phyloP scores from a whole-genome alignment of 2,797 vertebrate species.

The Hipposideros larvatus region DNA sequence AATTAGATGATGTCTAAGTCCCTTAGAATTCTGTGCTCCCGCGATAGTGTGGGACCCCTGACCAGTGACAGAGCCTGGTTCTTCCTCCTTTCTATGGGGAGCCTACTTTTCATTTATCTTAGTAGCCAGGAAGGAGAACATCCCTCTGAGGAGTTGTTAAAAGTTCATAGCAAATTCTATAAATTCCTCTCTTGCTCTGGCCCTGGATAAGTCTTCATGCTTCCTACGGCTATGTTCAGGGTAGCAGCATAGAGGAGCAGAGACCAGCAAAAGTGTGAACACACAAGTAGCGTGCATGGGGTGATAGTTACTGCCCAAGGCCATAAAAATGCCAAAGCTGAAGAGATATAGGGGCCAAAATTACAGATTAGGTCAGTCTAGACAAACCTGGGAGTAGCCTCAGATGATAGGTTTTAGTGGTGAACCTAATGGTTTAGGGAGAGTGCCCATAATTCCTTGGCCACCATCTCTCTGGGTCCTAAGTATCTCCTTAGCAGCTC shows the following conservation, averaged over 20 bases:
- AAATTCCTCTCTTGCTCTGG: slow-evolving; percentile 65
- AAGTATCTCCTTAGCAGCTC: slow-evolving; percentile 1
- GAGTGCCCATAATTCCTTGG: background rate
- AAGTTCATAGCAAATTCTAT: slow-evolving; percentile 75
- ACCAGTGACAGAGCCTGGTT: background rate
- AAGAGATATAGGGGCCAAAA: background rate
- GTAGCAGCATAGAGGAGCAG: background rate
- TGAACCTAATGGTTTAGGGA: slow-evolving; percentile 4
- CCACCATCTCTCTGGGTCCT: background rate
- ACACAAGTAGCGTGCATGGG: background rate
- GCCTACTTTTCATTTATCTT: slow-evolving; percentile 56
- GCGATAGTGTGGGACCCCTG: background rate
- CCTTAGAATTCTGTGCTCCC: background rate
- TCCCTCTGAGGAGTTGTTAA: slow-evolving; percentile 65
- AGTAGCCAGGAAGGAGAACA: slow-evolving; percentile 50
- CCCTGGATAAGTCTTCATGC: background rate
- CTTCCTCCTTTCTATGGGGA: background rate
- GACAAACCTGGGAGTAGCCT: background rate
- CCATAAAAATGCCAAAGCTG: background rate
- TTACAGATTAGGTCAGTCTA: background rate
- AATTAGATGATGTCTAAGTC: background rate
- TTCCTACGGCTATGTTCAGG: background rate
- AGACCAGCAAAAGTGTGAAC: background rate
- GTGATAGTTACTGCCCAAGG: background rate
- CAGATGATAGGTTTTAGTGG: background rate